These are phyloP conservation scores for Chelonia mydas DNA, from an alignment of 2,797 vertebrate species.

Conservation along the genomic window DNA sequence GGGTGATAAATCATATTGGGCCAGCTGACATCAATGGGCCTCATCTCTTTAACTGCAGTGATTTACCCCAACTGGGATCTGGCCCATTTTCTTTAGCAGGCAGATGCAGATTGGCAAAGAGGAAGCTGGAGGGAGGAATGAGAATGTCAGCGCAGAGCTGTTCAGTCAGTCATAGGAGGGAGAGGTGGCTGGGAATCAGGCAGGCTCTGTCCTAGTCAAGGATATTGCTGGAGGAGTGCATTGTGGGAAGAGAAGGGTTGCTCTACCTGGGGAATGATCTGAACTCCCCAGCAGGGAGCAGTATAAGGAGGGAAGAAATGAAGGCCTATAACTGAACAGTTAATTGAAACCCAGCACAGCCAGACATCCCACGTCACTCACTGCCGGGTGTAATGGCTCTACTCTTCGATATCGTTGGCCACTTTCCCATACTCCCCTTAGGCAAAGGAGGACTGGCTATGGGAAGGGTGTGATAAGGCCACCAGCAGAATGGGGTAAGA, in stretches of 20 bases:
- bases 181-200: not conserved
- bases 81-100: not conserved
- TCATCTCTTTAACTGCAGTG: not conserved
- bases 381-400: not conserved
- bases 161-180: fast-evolving
- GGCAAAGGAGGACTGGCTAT: not conserved
- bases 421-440: too few species aligned
- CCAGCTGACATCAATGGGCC: not conserved
- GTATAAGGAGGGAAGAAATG: not conserved
- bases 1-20: not conserved
- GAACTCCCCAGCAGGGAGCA: not conserved
- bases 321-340: not conserved
- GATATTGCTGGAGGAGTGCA: not conserved
- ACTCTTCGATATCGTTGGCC: not conserved
- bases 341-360: not conserved
- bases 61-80: not conserved
- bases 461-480: not conserved
- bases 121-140: not conserved
- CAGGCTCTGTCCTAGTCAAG: not conserved
- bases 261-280: not conserved
- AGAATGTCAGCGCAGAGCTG: not conserved
- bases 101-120: not conserved
- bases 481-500: not conserved
- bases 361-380: not conserved
- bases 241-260: fast-evolving